Evolutionary conservation across 2,888 invertebrate species (phyloP).

Genomic region (Leucophenga maculata): DNA sequence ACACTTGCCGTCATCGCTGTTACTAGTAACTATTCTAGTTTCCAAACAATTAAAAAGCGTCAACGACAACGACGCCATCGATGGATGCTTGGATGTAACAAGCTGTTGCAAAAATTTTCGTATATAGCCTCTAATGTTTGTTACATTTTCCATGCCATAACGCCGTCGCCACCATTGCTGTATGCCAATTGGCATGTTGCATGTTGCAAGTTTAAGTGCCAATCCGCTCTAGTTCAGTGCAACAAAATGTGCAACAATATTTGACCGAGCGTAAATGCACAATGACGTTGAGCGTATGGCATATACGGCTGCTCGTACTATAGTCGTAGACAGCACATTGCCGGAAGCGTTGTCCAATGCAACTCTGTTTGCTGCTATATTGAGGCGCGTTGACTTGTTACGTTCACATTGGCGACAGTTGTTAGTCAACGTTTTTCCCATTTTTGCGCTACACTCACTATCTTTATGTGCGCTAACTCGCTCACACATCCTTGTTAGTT

Average conservation of each 20-base stretch:
- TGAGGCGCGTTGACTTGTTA: too few relatives aligned
- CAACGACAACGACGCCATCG: too few relatives aligned
- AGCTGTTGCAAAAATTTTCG: conserved; percentile 27
- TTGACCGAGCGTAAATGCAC: conserved; percentile 11
- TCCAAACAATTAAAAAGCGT: conserved; percentile 16
- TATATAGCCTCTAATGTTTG: too few relatives aligned
- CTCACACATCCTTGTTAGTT: not conserved
- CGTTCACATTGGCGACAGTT: not conserved
- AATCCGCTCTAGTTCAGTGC: not conserved
- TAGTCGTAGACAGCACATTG: not conserved
- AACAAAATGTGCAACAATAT: conserved; percentile 8
- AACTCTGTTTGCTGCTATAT: too few relatives aligned
- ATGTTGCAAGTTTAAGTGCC: too few relatives aligned
- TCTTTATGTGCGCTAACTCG: not conserved
- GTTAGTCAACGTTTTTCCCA: not conserved
- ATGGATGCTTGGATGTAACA: conserved; percentile 12
- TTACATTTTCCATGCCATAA: conserved; percentile 40
- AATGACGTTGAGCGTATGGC: not conserved
- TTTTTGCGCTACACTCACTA: not conserved
- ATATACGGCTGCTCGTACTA: not conserved
- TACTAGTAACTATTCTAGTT: not conserved
- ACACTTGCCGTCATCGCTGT: not conserved
- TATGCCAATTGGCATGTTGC: too few relatives aligned
- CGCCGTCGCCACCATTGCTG: conserved; percentile 7
- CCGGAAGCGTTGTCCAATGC: not conserved